A percentile compares a stretch with the other conserved stretches of the same genome.
Evolutionary conservation across 2,888 invertebrate genomes (phyloP).

Genomic region (Buathra laborator): DNA sequence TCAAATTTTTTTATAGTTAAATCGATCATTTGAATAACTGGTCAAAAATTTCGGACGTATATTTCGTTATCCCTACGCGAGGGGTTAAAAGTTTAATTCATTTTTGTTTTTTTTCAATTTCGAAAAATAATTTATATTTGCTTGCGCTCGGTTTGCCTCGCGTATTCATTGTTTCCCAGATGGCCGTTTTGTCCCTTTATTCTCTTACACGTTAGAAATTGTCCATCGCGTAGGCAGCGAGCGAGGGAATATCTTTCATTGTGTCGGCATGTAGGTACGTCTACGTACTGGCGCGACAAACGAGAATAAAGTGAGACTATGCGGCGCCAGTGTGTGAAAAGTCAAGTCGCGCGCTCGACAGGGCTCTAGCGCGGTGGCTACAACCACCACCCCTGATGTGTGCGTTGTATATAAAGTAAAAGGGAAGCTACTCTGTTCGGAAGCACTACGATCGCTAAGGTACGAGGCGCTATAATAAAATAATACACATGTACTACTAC

Average conservation of each 20-base stretch:
- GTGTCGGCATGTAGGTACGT: constrained; percentile 2
- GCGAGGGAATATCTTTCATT: background rate
- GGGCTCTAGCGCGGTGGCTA: background rate
- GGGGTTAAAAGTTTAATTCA: no score
- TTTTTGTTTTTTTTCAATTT: no score
- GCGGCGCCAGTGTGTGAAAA: constrained; percentile 40
- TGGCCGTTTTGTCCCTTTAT: no score
- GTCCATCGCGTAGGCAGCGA: no score
- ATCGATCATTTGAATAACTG: no score
- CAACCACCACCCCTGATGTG: background rate
- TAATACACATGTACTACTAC: background rate
- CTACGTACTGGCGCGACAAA: constrained; percentile 46
- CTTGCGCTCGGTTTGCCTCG: no score
- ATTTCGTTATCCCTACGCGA: no score
- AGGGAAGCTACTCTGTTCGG: background rate
- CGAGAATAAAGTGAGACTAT: constrained; percentile 37
- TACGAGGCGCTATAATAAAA: background rate
- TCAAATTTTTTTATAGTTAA: no score
- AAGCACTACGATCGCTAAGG: background rate
- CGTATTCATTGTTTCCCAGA: no score
- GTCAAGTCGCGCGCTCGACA: constrained; percentile 11
- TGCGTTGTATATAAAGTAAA: background rate
- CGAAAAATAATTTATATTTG: no score
- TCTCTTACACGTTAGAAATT: no score
- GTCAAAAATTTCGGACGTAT: no score